phyloP scores from a whole-genome alignment of 2,797 vertebrate species.

The Notolabrus celidotus region DNA sequence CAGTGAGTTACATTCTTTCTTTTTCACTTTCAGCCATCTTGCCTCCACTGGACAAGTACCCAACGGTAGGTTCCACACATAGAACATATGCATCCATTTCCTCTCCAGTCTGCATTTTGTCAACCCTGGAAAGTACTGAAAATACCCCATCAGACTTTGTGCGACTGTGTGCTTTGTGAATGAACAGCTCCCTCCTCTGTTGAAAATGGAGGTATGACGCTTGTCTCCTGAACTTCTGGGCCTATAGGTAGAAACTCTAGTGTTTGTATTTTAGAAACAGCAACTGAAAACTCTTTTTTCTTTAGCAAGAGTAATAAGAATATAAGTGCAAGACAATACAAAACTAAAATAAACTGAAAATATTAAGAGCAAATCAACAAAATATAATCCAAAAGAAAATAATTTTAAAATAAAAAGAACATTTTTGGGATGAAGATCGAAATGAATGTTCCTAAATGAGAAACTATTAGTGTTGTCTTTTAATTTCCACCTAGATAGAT shows the following conservation, averaged over 20 bases:
- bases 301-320: too few relatives aligned
- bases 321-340: too few relatives aligned
- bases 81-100: too few relatives aligned
- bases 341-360: too few relatives aligned
- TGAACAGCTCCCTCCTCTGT: conserved; percentile 75
- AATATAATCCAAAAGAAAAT: too few relatives aligned
- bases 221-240: neutral
- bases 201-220: conserved; percentile 1
- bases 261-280: neutral
- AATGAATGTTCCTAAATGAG: too few relatives aligned
- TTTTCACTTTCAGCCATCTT: conserved; percentile 84
- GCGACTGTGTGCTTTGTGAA: conserved; percentile 35
- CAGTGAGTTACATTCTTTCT: conserved; percentile 42
- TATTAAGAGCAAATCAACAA: too few relatives aligned
- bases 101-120: neutral
- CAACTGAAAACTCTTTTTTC: neutral
- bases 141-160: neutral
- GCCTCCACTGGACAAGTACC: conserved; percentile 85
- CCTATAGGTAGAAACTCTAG: conserved; percentile 50
- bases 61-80: conserved; percentile 83
- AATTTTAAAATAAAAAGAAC: too few relatives aligned
- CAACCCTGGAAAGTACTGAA: conserved; percentile 3
- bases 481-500: neutral
- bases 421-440: too few relatives aligned
- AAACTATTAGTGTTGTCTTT: too few relatives aligned